Evolutionary conservation across 2,888 invertebrate species (phyloP).

Genomic region (Caenorhabditis sp.): DNA sequence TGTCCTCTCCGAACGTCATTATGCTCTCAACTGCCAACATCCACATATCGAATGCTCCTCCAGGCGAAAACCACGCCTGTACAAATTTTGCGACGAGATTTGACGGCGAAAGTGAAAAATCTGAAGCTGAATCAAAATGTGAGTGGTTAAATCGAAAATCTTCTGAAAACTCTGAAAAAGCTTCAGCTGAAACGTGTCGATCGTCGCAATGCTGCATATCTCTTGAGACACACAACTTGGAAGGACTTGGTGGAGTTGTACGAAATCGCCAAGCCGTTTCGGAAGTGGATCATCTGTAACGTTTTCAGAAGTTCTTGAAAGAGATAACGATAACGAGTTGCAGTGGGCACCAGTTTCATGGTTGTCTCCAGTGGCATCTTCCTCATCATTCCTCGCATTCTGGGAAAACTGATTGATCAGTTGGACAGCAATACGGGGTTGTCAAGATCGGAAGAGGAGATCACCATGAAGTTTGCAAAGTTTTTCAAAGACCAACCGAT

Average conservation of each 20-base stretch:
- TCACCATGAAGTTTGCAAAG: conserved; percentile 86
- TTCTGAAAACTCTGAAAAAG: conserved; percentile 7
- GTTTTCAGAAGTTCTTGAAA: neutral
- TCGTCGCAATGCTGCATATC: conserved; percentile 51
- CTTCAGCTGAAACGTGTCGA: conserved; percentile 48
- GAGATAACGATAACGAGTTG: conserved; percentile 8
- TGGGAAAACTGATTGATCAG: conserved; percentile 92
- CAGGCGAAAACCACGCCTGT: conserved; percentile 10
- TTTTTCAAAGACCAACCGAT: conserved; percentile 84
- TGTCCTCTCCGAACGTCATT: conserved; percentile 35
- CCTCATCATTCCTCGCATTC: conserved; percentile 94
- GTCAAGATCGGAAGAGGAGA: conserved; percentile 24
- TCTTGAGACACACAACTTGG: conserved; percentile 57
- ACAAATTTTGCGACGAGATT: conserved; percentile 3
- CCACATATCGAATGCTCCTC: conserved; percentile 36
- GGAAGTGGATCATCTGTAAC: conserved; percentile 56
- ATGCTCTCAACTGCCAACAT: conserved; percentile 58
- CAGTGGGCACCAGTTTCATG: conserved; percentile 91
- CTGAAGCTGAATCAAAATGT: conserved; percentile 50
- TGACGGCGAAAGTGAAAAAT: conserved; percentile 48
- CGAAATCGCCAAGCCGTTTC: conserved; percentile 52
- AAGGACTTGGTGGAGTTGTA: conserved; percentile 60
- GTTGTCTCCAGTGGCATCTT: conserved; percentile 93
- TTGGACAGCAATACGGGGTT: conserved; percentile 47
- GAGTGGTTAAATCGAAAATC: neutral